phyloP scores from a whole-genome alignment of 1,140 invertebrate genomes.

The Drosophila pandora region DNA sequence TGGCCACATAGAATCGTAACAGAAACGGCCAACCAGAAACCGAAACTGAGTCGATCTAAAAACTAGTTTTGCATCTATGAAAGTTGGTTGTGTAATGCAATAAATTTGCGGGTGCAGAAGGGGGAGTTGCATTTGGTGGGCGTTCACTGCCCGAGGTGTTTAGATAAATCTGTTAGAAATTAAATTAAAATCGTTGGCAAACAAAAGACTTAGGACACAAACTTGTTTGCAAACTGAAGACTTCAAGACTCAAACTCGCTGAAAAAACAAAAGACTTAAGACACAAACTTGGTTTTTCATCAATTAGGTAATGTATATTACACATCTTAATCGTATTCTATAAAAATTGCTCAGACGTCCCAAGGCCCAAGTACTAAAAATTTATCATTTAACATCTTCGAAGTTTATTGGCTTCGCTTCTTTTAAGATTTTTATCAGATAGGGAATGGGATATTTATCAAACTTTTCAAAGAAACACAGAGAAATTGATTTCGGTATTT shows the following conservation, averaged over 20 bases:
- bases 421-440: constrained; percentile 24
- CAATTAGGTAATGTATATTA: constrained; percentile 43
- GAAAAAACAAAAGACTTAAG: constrained; percentile 30
- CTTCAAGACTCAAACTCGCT: too few species aligned
- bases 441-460: neutral
- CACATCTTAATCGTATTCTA: constrained; percentile 40
- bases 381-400: constrained; percentile 49
- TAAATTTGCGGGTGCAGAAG: neutral
- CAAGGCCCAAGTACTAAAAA: constrained; percentile 51
- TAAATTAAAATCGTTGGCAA: constrained; percentile 41
- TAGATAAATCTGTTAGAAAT: constrained; percentile 72
- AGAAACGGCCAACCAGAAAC: constrained; percentile 29
- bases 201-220: constrained; percentile 39
- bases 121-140: constrained; percentile 32
- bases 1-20: constrained; percentile 66
- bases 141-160: constrained; percentile 66
- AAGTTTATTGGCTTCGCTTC: constrained; percentile 68
- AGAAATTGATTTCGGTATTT: constrained; percentile 18
- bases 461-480: neutral
- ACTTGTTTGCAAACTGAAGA: neutral
- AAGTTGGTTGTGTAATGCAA: constrained; percentile 67
- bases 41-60: constrained; percentile 12
- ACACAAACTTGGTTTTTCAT: constrained; percentile 40
- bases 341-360: constrained; percentile 68
- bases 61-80: constrained; percentile 61